phyloP scores from a whole-genome alignment of 2,888 invertebrate species.

The Poecilus cupreus region DNA sequence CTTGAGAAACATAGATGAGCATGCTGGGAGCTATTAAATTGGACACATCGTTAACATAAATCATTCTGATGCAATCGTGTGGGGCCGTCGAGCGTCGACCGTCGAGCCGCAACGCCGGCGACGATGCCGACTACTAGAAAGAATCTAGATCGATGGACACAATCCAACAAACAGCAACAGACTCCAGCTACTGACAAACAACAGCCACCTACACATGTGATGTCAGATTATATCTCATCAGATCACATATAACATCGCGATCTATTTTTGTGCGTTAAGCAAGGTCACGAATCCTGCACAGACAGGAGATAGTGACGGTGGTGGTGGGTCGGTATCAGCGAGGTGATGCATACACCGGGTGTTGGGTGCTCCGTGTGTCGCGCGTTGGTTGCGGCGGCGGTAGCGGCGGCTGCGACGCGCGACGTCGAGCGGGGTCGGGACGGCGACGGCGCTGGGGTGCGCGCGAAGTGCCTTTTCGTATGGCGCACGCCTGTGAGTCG shows the following conservation, averaged over 20 bases:
- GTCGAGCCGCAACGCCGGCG: neutral
- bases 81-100: slow-evolving; percentile 54
- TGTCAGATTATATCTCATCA: neutral
- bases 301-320: neutral
- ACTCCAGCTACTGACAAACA: neutral
- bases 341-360: slow-evolving; percentile 5
- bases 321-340: neutral
- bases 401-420: neutral
- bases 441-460: slow-evolving; percentile 64
- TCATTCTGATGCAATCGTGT: slow-evolving; percentile 70
- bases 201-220: neutral
- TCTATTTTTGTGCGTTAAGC: neutral
- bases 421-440: too few relatives aligned
- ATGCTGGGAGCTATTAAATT: slow-evolving; percentile 72
- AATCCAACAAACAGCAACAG: neutral
- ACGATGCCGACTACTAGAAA: slow-evolving; percentile 57
- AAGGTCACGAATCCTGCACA: neutral
- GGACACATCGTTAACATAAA: slow-evolving; percentile 71
- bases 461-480: slow-evolving; percentile 67
- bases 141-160: slow-evolving; percentile 41
- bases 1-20: slow-evolving; percentile 71
- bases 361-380: slow-evolving; percentile 58
- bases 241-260: neutral
- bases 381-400: slow-evolving; percentile 49
- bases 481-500: slow-evolving; percentile 69